Percentiles rank a stretch among this genome's conserved stretches.
Evolutionary conservation across 2,797 vertebrate genomes (phyloP).

Genomic region (Enteromius viviparus): DNA sequence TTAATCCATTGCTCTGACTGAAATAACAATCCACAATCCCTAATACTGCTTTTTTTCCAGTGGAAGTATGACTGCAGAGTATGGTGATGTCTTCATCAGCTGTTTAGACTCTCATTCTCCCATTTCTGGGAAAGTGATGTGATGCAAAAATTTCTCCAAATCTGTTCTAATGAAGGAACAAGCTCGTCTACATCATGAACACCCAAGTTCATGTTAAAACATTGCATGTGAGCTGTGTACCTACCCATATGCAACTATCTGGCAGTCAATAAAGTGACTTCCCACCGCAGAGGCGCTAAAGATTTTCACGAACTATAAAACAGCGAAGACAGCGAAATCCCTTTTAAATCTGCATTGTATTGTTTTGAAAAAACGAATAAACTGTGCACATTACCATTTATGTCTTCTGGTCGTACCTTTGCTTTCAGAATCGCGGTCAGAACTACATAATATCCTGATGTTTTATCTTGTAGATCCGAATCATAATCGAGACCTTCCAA

Average conservation of each 20-base stretch:
- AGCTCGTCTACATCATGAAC: background rate
- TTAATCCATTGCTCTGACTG: background rate
- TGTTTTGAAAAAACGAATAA: background rate
- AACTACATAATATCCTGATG: slow-evolving; percentile 78
- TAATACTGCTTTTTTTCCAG: background rate
- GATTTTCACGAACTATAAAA: slow-evolving; percentile 81
- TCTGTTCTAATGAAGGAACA: background rate
- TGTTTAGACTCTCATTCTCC: background rate
- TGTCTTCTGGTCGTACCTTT: slow-evolving; percentile 76
- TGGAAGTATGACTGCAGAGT: background rate
- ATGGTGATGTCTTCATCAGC: background rate
- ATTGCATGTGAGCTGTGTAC: slow-evolving; percentile 45
- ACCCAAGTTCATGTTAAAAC: background rate
- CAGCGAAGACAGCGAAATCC: background rate
- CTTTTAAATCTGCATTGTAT: background rate
- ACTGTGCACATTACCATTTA: background rate
- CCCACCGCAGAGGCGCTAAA: slow-evolving; percentile 82
- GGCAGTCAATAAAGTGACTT: slow-evolving; percentile 79
- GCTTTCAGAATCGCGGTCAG: slow-evolving; percentile 82
- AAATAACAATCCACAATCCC: background rate
- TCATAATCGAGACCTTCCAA: slow-evolving; percentile 84
- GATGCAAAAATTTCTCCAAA: background rate
- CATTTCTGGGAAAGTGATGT: background rate
- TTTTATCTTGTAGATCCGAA: slow-evolving; percentile 73
- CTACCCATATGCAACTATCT: slow-evolving; percentile 88